Conservation (phyloP, 2,113 vertebrate species). For the Oncorhynchus keta region DNA sequence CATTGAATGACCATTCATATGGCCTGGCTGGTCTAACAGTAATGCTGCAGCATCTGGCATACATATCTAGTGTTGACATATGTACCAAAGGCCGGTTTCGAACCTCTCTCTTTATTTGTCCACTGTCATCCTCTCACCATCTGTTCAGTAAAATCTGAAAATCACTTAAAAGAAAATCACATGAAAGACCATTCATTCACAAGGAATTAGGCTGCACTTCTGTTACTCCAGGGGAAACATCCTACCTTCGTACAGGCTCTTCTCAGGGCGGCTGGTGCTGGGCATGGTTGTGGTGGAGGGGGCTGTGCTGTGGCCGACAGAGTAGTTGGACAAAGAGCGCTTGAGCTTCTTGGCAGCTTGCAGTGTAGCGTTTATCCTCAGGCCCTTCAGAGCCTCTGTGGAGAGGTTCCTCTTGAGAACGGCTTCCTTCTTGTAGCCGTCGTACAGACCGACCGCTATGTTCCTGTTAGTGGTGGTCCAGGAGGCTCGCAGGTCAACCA, state of each 20-base stretch:
- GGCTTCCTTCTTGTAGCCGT: constrained; percentile 95
- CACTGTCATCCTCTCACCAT: no score
- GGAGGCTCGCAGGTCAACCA: constrained; percentile 93
- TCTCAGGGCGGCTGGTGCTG: constrained; percentile 76
- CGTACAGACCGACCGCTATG: constrained; percentile 95
- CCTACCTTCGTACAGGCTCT: constrained; percentile 87
- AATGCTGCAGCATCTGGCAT: no score
- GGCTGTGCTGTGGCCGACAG: constrained; percentile 45
- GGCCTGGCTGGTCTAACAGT: no score
- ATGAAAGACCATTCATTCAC: constrained; percentile 7
- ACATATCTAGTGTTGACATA: no score
- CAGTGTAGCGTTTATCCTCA: constrained; percentile 90
- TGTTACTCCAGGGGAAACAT: neutral
- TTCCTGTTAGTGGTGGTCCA: constrained; percentile 97
- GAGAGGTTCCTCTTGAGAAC: constrained; percentile 97
- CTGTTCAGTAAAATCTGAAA: no score
- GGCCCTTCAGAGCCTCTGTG: constrained; percentile 92
- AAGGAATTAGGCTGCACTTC: no score
- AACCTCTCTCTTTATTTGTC: no score
- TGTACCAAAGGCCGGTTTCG: no score
- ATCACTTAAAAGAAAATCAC: neutral
- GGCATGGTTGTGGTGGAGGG: constrained; percentile 66
- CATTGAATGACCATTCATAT: neutral
- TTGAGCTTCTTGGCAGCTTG: constrained; percentile 88
- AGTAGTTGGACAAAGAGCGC: constrained; percentile 73